A percentile compares a stretch with the other conserved stretches of the same genome.
Evolutionary conservation across 2,797 vertebrate species (phyloP).

Genomic region (Enteromius argenteus): DNA sequence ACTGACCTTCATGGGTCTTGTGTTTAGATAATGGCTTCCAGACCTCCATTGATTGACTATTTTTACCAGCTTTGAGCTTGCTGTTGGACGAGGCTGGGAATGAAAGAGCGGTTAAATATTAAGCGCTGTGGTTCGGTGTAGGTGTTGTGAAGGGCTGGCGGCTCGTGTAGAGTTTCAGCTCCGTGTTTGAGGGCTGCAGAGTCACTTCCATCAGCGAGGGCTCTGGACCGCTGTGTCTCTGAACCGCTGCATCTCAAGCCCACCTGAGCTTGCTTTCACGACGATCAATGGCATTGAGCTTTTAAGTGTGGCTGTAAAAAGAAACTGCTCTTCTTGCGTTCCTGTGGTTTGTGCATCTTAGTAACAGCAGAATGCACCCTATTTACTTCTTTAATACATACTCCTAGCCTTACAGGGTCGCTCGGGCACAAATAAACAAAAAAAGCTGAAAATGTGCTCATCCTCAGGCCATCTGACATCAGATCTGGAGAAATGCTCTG

Average conservation of each 20-base stretch:
- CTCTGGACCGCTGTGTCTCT: not conserved
- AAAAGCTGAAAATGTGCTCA: not conserved
- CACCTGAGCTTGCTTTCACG: constrained; percentile 56
- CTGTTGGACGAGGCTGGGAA: constrained; percentile 31
- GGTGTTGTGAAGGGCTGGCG: not conserved
- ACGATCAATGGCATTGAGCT: constrained; percentile 59
- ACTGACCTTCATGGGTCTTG: not conserved
- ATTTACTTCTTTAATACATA: not conserved
- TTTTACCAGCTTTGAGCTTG: constrained; percentile 17
- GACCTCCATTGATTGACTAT: constrained; percentile 18
- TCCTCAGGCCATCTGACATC: no score
- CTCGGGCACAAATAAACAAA: not conserved
- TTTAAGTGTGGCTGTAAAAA: constrained; percentile 9
- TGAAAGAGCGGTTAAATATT: constrained; percentile 67
- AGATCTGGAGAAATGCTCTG: no score
- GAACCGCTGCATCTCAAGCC: constrained; percentile 28
- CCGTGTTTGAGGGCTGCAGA: not conserved
- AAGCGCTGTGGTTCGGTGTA: constrained; percentile 54
- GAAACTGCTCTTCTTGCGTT: not conserved
- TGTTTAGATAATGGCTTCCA: constrained; percentile 18
- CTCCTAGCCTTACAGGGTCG: not conserved
- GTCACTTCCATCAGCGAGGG: not conserved
- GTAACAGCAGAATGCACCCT: not conserved
- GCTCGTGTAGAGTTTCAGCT: constrained; percentile 67
- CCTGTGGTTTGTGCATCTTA: not conserved